Conservation (phyloP, 2,888 invertebrate species). For the Zelleria hepariella region DNA sequence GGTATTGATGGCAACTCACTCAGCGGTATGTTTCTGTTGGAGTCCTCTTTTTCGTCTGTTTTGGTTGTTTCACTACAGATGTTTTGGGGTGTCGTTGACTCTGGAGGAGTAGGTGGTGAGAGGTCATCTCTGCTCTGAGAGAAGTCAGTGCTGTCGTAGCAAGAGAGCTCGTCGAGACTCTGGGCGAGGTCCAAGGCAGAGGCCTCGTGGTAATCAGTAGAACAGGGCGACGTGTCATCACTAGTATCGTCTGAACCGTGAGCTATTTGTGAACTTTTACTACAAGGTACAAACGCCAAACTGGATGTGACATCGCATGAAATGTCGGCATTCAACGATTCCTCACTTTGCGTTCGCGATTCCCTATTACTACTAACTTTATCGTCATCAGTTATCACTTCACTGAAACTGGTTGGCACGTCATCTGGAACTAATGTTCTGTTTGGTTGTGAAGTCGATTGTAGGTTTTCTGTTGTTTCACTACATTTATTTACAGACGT, state of each 20-base stretch:
- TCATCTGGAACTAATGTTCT: constrained; percentile 10
- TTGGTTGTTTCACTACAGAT: background rate
- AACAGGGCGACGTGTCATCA: constrained; percentile 61
- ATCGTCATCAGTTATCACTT: constrained; percentile 35
- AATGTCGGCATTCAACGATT: constrained; percentile 56
- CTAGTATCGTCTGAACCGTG: constrained; percentile 51
- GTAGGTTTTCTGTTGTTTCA: constrained; percentile 12
- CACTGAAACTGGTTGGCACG: constrained; percentile 22
- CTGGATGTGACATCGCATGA: constrained; percentile 63
- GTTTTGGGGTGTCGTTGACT: background rate
- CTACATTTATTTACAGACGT: constrained; percentile 20
- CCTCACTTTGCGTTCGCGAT: constrained; percentile 49
- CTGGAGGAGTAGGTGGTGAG: constrained; percentile 19
- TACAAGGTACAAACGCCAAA: constrained; percentile 60
- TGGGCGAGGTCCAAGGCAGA: constrained; percentile 57
- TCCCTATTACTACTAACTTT: constrained; percentile 37
- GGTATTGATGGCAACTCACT: constrained; percentile 54
- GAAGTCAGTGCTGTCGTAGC: constrained; percentile 56
- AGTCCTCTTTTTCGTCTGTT: constrained; percentile 14
- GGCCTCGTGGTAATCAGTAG: constrained; percentile 65
- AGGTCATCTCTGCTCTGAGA: constrained; percentile 61
- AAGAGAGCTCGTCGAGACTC: constrained; percentile 55
- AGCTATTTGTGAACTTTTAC: constrained; percentile 53
- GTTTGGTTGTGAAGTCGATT: background rate
- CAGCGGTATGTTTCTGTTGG: constrained; percentile 34